These are phyloP conservation scores for Acanthurus leucopareius DNA, from an alignment of 2,797 vertebrate species.

Conservation along the genomic window DNA sequence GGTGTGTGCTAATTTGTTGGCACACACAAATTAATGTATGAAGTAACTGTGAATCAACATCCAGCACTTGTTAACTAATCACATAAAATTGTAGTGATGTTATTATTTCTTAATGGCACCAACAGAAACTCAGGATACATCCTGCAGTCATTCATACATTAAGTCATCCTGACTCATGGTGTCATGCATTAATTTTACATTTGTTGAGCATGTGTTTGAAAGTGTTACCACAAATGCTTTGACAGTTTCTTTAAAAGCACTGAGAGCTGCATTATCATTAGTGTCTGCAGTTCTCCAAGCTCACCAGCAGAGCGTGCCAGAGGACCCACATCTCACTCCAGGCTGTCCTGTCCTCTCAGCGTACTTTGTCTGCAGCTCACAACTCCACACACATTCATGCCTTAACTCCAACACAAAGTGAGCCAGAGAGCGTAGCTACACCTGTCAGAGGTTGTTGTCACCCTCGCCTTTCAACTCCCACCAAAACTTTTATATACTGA, in stretches of 20 bases:
- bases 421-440: slow-evolving; percentile 48
- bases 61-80: neutral
- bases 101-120: neutral
- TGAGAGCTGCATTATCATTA: accelerated
- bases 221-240: neutral
- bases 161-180: neutral
- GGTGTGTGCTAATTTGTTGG: neutral
- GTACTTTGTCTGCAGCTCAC: slow-evolving; percentile 33
- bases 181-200: neutral
- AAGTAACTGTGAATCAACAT: slow-evolving; percentile 8
- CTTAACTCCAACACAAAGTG: slow-evolving; percentile 43
- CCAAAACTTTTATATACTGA: slow-evolving; percentile 64
- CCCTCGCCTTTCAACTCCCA: slow-evolving; percentile 48
- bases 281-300: slow-evolving; percentile 28
- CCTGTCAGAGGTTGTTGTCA: slow-evolving; percentile 71
- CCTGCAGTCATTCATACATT: neutral
- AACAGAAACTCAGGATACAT: neutral
- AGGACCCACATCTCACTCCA: slow-evolving; percentile 59
- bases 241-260: neutral
- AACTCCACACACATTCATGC: slow-evolving; percentile 18
- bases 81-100: neutral
- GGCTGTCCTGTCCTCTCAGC: neutral
- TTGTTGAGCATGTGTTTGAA: neutral
- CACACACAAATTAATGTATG: neutral
- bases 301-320: slow-evolving; percentile 79